Evolutionary conservation across 2,113 vertebrate genomes (phyloP).

Genomic region (Myrmecobius fasciatus): DNA sequence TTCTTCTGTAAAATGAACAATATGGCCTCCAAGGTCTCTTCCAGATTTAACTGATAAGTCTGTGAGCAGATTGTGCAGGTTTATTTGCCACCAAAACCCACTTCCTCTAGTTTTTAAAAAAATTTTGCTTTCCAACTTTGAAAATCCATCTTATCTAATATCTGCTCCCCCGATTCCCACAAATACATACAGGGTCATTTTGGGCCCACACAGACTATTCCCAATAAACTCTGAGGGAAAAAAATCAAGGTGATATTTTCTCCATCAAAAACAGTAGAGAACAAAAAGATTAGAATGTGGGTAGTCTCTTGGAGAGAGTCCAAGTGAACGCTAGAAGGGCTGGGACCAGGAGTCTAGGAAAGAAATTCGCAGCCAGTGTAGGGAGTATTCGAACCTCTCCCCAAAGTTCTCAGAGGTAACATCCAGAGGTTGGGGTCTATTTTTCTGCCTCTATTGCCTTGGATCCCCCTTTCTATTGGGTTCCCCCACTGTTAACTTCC

Average conservation of each 20-base stretch:
- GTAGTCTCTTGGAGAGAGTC: neutral
- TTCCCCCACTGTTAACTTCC: neutral
- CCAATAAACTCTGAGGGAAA: neutral
- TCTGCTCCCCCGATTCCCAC: neutral
- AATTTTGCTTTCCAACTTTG: neutral
- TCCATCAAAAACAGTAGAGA: neutral
- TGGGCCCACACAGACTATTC: neutral
- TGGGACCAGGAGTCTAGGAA: neutral
- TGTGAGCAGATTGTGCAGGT: neutral
- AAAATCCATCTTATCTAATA: neutral
- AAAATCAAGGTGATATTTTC: neutral
- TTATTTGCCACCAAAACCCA: neutral
- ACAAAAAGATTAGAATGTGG: neutral
- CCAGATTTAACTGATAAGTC: neutral
- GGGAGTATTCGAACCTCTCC: neutral
- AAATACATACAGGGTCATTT: neutral
- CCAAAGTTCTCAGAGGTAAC: neutral
- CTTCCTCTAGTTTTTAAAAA: neutral
- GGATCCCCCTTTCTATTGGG: neutral
- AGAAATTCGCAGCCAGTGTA: neutral
- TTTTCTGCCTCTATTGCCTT: neutral
- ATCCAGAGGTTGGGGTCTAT: no score
- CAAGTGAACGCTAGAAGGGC: neutral
- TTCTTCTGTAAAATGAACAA: neutral
- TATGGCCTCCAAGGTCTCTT: neutral